phyloP scores from a whole-genome alignment of 2,888 invertebrate species.

The Lithophane socia region DNA sequence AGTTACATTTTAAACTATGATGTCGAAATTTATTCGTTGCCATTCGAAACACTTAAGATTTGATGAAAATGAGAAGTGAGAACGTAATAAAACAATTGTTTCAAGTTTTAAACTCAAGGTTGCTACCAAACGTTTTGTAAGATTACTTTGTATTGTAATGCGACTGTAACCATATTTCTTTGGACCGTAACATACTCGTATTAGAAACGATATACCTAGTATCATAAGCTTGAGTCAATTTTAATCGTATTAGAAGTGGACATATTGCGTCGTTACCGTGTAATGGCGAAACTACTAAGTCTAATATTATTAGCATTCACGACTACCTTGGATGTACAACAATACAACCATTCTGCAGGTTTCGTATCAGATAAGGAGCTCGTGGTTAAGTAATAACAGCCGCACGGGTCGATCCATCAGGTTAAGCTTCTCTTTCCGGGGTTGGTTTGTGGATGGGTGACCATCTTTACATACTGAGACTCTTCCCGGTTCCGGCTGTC shows the following conservation, averaged over 20 bases:
- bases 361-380: neutral
- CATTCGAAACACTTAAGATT: conserved; percentile 10
- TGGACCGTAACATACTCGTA: conserved; percentile 6
- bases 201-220: conserved; percentile 19
- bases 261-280: neutral
- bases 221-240: neutral
- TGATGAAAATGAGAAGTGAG: conserved; percentile 25
- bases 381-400: too few species aligned
- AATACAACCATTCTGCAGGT: neutral
- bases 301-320: too few species aligned
- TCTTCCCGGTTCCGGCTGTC: too few species aligned
- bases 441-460: too few species aligned
- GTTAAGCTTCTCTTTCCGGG: too few species aligned
- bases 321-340: too few species aligned
- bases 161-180: neutral
- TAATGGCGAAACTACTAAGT: neutral
- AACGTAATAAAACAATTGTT: conserved; percentile 30
- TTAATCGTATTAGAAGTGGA: neutral
- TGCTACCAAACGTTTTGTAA: conserved; percentile 27
- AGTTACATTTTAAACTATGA: neutral
- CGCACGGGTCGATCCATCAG: too few species aligned
- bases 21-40: conserved; percentile 22
- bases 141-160: conserved; percentile 34
- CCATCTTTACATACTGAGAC: too few species aligned
- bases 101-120: conserved; percentile 38